Percentiles rank a stretch among this genome's conserved stretches.
phyloP scores from a whole-genome alignment of 2,888 invertebrate genomes.

The Phortica okadai region DNA sequence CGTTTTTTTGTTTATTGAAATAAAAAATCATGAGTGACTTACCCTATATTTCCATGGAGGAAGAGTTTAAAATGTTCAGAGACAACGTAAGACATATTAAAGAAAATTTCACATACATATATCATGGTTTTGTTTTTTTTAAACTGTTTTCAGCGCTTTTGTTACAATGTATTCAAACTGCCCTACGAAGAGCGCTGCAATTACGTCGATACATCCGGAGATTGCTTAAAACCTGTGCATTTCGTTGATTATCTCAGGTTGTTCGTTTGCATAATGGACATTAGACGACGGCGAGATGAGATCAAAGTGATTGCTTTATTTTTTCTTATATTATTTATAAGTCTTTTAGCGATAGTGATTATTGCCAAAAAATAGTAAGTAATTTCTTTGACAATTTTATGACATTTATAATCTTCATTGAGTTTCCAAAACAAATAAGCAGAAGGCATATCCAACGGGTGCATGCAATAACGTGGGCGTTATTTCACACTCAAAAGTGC shows the following conservation, averaged over 20 bases:
- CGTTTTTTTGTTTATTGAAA: too few relatives aligned
- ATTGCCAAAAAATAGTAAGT: constrained; percentile 11
- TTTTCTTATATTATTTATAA: background rate
- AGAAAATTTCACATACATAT: background rate
- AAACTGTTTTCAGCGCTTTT: background rate
- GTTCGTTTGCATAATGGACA: background rate
- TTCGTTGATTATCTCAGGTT: constrained; percentile 3
- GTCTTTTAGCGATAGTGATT: background rate
- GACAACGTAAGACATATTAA: too few relatives aligned
- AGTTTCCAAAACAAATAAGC: background rate
- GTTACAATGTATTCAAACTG: background rate
- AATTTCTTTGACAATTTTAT: too few relatives aligned
- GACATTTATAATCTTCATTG: background rate
- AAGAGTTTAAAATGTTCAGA: too few relatives aligned
- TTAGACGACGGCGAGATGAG: background rate
- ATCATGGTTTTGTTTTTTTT: background rate
- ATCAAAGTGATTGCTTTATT: background rate
- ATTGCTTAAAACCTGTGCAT: background rate
- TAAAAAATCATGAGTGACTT: too few relatives aligned
- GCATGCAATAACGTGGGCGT: too few relatives aligned
- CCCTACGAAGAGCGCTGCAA: background rate
- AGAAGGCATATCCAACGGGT: too few relatives aligned
- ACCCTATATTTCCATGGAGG: too few relatives aligned
- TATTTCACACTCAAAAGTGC: too few relatives aligned
- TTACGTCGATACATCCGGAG: background rate